Base-by-base conservation (phyloP, 2,888 invertebrate species). In the Cheilosia pagana region DNA sequence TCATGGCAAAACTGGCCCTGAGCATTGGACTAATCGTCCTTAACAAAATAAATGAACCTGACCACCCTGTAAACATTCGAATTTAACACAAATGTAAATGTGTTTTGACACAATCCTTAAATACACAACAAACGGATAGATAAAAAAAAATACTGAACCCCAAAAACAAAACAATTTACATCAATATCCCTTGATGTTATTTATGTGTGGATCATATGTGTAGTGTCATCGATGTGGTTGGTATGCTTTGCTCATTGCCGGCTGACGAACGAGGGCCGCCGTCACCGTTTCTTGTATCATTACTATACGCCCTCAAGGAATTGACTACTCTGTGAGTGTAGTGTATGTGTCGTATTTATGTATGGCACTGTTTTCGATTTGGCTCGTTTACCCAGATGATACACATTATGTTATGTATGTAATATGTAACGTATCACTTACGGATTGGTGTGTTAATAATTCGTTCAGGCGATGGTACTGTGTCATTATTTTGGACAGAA, bases 131-230 rank as follows among this genome's bases (percentile, higher is more conserved):
- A 82, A 52, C 71, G 65, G 65, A 65, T 65, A 71, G 71, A 65
- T 72, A 65, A 67, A 63, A 45, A 57, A 55, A 16, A 52, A 19
- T 16, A 45, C 45, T 25, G 25, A 62, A 48, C 60, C 67, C 67
- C 48, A 78, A 78, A 82, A 78, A 78, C 68, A 74, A 83, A 83
- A 83, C 78, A 83, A 83, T 79, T 78, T 83, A 83, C 83, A 83
- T 83, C 83, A 78, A 79, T 83, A 78, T 79, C 83, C 78, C 83
- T 74, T 63, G 83, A 83, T 83, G 78, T 52, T 83, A 74, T 35
- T 35, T 35, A 35, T 35, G 12, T 35, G 12, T 43, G 43, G 28
- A 28, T 28, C n/a, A n/a, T 35, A 19, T 45, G 19, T 45, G 8
- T 59, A 82, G 74, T 74, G 72, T 79, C 74, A 83, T 83, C 74